Evolutionary conservation across 2,888 invertebrate genomes (phyloP), one percentile per base, ranked within the genome.

Genomic region (Petrolisthes manimaculis): DNA sequence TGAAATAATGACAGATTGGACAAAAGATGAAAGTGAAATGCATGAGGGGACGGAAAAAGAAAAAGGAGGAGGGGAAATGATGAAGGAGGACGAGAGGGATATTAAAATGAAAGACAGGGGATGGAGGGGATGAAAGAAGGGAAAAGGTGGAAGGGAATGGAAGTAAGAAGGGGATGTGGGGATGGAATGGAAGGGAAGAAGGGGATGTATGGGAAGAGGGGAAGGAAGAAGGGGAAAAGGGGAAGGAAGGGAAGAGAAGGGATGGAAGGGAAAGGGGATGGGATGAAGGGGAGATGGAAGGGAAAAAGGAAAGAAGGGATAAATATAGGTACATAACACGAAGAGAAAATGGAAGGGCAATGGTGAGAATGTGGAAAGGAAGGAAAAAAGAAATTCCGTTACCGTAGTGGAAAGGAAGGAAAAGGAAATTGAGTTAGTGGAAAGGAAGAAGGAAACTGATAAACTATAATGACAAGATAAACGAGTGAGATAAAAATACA

Each of bases 301-400:
- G 80, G 55, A 55, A 8, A 24, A 51, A 21, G 24, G 56, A 51
- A n/a, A 56, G 54, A 80, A 18, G 21, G 56, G 24, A 24, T 21
- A 24, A 21, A 75, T 9, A 24, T 8, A 21, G 21, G 8, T 14
- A 21, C 12, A 21, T 9, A 75, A 21, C 8, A 61, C 8, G 77
- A 51, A 37, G 51, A 37, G 51, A 12, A 37, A 37, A 37, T 5
- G 18, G 24, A 77, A 37, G 12, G 61, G 14, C 9, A 61, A 61
- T 61, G 61, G 14, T 9, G 14, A 14, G 14, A 61, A 14, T 9
- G 14, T 9, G 61, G 37, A 77, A n/a, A 77, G 18, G 18, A n/a
- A 77, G 37, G 51, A 37, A 37, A n/a, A 77, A 9, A 77, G 77
- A 77, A n/a, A n/a, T n/a, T n/a, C n/a, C n/a, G n/a, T n/a, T n/a